Evolutionary conservation across 1,140 invertebrate species (phyloP).

Genomic region (Samia ricini): DNA sequence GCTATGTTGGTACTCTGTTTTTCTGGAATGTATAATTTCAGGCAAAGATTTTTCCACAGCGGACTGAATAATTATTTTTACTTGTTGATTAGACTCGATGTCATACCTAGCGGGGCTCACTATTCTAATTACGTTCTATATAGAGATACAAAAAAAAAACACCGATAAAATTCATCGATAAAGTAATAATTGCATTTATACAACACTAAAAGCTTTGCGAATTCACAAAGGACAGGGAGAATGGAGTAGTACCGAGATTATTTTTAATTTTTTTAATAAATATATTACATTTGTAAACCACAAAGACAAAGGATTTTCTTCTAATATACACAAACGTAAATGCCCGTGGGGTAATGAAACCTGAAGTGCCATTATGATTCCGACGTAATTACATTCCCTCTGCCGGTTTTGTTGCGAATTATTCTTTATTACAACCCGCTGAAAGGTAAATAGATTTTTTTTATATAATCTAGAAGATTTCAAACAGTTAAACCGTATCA

Average conservation of each 20-base stretch:
- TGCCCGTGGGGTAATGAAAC: constrained; percentile 4
- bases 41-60: too few relatives aligned
- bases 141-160: not conserved
- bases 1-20: too few relatives aligned
- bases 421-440: not conserved
- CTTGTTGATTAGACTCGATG: too few relatives aligned
- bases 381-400: constrained; percentile 13
- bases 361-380: constrained; percentile 1
- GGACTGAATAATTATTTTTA: too few relatives aligned
- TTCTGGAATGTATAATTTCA: too few relatives aligned
- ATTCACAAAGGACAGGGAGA: not conserved
- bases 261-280: constrained; percentile 1
- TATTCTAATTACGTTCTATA: not conserved
- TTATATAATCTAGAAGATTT: not conserved
- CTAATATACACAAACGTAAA: constrained; percentile 4
- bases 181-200: not conserved
- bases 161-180: not conserved
- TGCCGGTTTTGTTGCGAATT: not conserved
- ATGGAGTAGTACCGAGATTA: not conserved
- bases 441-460: not conserved
- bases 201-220: not conserved
- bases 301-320: constrained; percentile 4
- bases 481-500: too few relatives aligned
- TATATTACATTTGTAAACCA: not conserved
- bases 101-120: too few relatives aligned